These are phyloP conservation scores for Frieseomelitta varia DNA, from an alignment of 1,140 invertebrate species.

Conservation along the genomic window DNA sequence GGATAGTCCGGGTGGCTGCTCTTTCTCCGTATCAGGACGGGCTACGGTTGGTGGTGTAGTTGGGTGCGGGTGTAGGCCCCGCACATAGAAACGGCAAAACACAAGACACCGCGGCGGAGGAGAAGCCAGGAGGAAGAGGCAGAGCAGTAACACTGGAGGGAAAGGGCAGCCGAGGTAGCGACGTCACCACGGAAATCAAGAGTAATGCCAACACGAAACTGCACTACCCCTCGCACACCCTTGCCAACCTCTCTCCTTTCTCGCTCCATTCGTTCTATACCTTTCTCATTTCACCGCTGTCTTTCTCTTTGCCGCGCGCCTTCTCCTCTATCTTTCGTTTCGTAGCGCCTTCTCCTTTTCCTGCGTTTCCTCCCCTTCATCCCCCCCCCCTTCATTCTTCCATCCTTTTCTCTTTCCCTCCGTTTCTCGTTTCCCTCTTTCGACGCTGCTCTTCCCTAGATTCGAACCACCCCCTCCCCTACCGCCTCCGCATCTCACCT, in stretches of 20 bases:
- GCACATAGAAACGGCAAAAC: slow-evolving; percentile 65
- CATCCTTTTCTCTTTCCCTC: not conserved
- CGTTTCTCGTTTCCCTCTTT: not conserved
- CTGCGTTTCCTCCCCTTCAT: not conserved
- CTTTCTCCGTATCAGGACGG: slow-evolving; percentile 61
- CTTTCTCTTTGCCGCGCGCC: slow-evolving; percentile 16
- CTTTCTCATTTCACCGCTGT: slow-evolving; percentile 23
- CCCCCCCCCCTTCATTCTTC: not conserved
- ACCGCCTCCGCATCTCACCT: slow-evolving; percentile 62
- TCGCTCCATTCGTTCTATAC: slow-evolving; percentile 57
- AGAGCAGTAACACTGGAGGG: slow-evolving; percentile 46
- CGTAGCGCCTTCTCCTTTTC: slow-evolving; percentile 22
- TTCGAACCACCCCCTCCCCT: slow-evolving; percentile 48
- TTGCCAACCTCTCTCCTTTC: slow-evolving; percentile 65
- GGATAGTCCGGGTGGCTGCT: slow-evolving; percentile 66
- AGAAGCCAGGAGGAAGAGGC: slow-evolving; percentile 51
- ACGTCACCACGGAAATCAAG: slow-evolving; percentile 82
- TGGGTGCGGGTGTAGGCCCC: not conserved
- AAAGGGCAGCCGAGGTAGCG: slow-evolving; percentile 73
- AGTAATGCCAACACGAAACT: slow-evolving; percentile 83
- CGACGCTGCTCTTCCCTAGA: slow-evolving; percentile 55
- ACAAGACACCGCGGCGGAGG: slow-evolving; percentile 53
- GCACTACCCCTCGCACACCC: slow-evolving; percentile 81
- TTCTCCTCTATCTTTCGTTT: slow-evolving; percentile 9
- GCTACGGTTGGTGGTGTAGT: slow-evolving; percentile 29